Conservation (phyloP, 2,888 invertebrate species). For the Hirtodrosophila cameraria region DNA sequence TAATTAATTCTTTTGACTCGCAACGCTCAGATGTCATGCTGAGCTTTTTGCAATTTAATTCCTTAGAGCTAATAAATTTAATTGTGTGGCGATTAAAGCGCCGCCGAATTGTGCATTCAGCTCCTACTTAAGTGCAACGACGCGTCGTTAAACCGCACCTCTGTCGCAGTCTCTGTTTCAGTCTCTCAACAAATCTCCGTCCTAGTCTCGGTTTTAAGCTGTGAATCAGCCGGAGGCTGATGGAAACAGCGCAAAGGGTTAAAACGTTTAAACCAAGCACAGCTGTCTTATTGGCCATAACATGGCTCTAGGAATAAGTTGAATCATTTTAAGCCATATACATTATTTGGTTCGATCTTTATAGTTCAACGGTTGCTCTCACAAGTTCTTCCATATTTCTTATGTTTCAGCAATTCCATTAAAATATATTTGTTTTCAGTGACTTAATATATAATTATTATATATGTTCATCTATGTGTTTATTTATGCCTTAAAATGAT, state of each 20-base stretch:
- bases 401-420: no score
- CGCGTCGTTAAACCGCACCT: constrained; percentile 46
- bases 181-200: constrained; percentile 26
- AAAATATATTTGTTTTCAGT: no score
- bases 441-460: no score
- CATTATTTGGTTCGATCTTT: no score
- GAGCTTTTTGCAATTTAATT: constrained; percentile 61
- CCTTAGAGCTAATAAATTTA: constrained; percentile 68
- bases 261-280: constrained; percentile 8
- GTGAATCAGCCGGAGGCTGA: constrained; percentile 22
- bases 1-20: constrained; percentile 43
- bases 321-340: background rate
- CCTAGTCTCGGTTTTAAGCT: constrained; percentile 14
- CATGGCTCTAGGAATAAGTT: background rate
- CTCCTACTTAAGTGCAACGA: constrained; percentile 49
- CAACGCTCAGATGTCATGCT: constrained; percentile 51
- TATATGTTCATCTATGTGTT: no score
- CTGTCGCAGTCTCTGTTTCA: constrained; percentile 29
- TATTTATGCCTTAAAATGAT: no score
- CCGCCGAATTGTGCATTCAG: constrained; percentile 57
- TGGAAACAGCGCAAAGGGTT: constrained; percentile 12
- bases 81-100: constrained; percentile 61
- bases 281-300: background rate
- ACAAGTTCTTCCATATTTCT: no score
- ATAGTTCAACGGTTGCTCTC: no score